Evolutionary conservation across 2,888 invertebrate genomes (phyloP).

Genomic region (Acanthopleura granulata): DNA sequence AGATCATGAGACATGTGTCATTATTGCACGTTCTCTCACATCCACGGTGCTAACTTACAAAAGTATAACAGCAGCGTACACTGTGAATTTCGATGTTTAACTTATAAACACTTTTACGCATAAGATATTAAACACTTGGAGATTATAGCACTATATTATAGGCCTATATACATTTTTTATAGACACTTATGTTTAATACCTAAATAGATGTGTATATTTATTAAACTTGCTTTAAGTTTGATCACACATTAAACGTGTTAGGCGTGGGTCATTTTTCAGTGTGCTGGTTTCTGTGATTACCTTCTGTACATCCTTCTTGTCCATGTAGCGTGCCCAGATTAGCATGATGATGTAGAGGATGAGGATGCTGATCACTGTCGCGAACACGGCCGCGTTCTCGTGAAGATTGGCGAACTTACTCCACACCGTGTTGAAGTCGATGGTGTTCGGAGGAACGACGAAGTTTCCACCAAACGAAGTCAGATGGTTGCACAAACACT

Average conservation of each 20-base stretch:
- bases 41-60: no score
- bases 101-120: no score
- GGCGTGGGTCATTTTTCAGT: background rate
- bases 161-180: no score
- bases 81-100: no score
- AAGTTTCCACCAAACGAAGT: constrained; percentile 69
- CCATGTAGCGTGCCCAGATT: constrained; percentile 64
- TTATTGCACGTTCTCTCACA: no score
- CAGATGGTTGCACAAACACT: constrained; percentile 65
- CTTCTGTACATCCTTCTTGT: constrained; percentile 67
- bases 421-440: constrained; percentile 68
- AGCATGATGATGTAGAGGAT: constrained; percentile 60
- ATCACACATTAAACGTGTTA: no score
- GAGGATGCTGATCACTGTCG: constrained; percentile 61
- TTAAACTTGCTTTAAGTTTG: background rate
- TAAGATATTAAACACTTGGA: no score
- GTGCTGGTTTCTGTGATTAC: constrained; percentile 32
- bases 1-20: no score
- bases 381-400: constrained; percentile 68
- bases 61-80: no score
- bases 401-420: constrained; percentile 65
- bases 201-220: no score
- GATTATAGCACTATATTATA: no score
- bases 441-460: constrained; percentile 68
- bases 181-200: background rate